phyloP scores from a whole-genome alignment of 2,888 invertebrate genomes.

The Dascillus cervinus region DNA sequence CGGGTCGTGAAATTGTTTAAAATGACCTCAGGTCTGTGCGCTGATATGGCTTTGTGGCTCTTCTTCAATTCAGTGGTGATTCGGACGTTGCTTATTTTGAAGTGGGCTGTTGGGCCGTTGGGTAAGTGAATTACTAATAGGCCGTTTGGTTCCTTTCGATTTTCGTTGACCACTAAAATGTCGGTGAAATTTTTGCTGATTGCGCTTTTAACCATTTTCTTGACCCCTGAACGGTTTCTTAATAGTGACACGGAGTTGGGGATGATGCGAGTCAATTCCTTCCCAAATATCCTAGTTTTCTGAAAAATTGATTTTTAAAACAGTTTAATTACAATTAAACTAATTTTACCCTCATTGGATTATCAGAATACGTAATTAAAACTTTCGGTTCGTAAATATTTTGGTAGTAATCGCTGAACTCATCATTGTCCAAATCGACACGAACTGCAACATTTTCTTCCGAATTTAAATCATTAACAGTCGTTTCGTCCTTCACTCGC shows the following conservation, averaged over 20 bases:
- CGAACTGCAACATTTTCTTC: slow-evolving; percentile 68
- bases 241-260: slow-evolving; percentile 86
- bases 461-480: slow-evolving; percentile 64
- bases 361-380: slow-evolving; percentile 90
- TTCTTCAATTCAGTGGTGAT: slow-evolving; percentile 79
- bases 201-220: slow-evolving; percentile 85
- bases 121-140: slow-evolving; percentile 90
- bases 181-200: slow-evolving; percentile 75
- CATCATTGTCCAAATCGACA: slow-evolving; percentile 74
- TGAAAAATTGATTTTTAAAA: too few relatives aligned
- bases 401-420: slow-evolving; percentile 80
- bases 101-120: slow-evolving; percentile 94
- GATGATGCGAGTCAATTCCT: slow-evolving; percentile 83
- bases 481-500: slow-evolving; percentile 87
- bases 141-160: slow-evolving; percentile 86
- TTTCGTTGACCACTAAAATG: slow-evolving; percentile 89
- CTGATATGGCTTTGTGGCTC: slow-evolving; percentile 71
- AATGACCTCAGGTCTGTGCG: slow-evolving; percentile 90
- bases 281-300: slow-evolving; percentile 86
- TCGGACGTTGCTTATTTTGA: slow-evolving; percentile 86
- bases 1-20: slow-evolving; percentile 94
- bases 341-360: too few relatives aligned
- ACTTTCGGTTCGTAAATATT: slow-evolving; percentile 87
- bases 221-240: slow-evolving; percentile 82
- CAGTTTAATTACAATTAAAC: slow-evolving; percentile 33